Evolutionary conservation across 2,113 vertebrate species (phyloP).

Genomic region (Ranitomeya variabilis): DNA sequence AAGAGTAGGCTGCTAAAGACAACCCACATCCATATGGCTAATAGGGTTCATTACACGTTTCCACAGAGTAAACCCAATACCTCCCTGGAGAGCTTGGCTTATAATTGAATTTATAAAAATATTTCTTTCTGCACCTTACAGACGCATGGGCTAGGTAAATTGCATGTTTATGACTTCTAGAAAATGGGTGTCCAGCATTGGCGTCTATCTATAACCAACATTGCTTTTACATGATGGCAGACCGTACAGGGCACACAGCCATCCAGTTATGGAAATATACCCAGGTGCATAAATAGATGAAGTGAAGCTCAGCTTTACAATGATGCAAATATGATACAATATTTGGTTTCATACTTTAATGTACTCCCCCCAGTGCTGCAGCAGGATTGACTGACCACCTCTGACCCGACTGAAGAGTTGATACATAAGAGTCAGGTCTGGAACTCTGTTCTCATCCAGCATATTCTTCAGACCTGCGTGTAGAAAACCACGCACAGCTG

Average conservation of each 20-base stretch:
- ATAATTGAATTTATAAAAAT: too few relatives aligned
- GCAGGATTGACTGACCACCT: conserved; percentile 76
- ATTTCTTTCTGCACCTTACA: too few relatives aligned
- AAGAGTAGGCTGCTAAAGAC: neutral
- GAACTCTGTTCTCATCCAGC: conserved; percentile 77
- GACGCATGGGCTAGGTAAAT: too few relatives aligned
- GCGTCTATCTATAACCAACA: too few relatives aligned
- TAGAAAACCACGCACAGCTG: neutral
- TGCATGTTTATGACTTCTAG: too few relatives aligned
- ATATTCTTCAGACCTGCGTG: conserved; percentile 76
- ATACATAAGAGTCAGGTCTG: conserved; percentile 77
- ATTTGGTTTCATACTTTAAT: conserved; percentile 73
- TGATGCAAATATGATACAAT: neutral
- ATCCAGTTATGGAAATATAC: neutral
- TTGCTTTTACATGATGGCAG: neutral
- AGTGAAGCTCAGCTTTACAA: neutral
- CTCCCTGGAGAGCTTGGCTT: too few relatives aligned
- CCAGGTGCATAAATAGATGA: neutral
- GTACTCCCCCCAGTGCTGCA: conserved; percentile 82
- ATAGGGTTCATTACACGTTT: too few relatives aligned
- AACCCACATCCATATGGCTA: too few relatives aligned
- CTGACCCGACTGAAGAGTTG: conserved; percentile 80
- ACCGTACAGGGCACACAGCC: neutral
- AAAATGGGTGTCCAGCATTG: too few relatives aligned
- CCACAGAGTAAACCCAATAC: too few relatives aligned